Evolutionary conservation across 2,888 invertebrate species (phyloP).

Genomic region (Pyrocoelia pectoralis): DNA sequence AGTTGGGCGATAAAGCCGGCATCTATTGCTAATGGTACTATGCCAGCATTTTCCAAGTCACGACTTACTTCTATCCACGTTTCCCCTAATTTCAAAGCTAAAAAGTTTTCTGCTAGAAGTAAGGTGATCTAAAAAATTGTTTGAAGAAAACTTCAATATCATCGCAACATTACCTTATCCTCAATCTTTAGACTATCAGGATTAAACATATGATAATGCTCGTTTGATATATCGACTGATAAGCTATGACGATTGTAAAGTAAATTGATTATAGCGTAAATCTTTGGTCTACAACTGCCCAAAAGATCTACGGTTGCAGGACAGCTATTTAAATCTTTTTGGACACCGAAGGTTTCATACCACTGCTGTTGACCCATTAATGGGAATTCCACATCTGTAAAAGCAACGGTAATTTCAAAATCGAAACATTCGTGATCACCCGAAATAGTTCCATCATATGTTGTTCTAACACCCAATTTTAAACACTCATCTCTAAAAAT

Average conservation of each 20-base stretch:
- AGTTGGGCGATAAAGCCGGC: slow-evolving; percentile 53
- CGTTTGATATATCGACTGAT: slow-evolving; percentile 51
- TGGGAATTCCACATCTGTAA: slow-evolving; percentile 47
- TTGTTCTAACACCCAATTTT: slow-evolving; percentile 50
- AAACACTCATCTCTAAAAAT: slow-evolving; percentile 60
- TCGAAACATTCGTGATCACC: too few relatives aligned
- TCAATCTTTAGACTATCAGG: slow-evolving; percentile 46
- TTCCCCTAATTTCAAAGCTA: slow-evolving; percentile 59
- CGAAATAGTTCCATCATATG: slow-evolving; percentile 51
- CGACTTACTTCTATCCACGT: slow-evolving; percentile 58
- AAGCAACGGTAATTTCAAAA: neutral
- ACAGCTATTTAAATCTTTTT: slow-evolving; percentile 48
- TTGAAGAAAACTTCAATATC: neutral
- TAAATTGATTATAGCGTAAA: slow-evolving; percentile 59
- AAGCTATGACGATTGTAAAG: slow-evolving; percentile 52
- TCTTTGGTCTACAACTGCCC: slow-evolving; percentile 60
- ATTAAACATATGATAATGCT: slow-evolving; percentile 56
- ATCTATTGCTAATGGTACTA: slow-evolving; percentile 56
- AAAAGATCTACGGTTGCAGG: slow-evolving; percentile 57
- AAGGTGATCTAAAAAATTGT: slow-evolving; percentile 55
- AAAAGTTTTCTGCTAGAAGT: slow-evolving; percentile 58
- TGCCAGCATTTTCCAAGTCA: slow-evolving; percentile 53
- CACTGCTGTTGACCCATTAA: slow-evolving; percentile 59
- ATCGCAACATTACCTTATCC: slow-evolving; percentile 52
- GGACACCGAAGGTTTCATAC: slow-evolving; percentile 47